Conservation (phyloP, 2,797 vertebrate species). For the Bryconaethiops microstoma region DNA sequence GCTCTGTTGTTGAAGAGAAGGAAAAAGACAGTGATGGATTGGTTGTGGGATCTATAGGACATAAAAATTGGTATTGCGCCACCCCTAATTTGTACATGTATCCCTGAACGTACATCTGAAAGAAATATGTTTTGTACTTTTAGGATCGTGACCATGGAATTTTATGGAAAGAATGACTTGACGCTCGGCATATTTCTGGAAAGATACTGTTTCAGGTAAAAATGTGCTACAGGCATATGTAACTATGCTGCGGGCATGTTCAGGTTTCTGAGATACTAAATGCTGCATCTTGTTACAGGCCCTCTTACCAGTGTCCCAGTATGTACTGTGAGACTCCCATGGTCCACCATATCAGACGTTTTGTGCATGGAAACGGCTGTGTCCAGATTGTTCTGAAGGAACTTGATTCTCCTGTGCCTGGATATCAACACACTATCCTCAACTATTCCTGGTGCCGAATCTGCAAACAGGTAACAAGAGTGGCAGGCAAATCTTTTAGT, state of each 20-base stretch:
- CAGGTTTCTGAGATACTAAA: neutral
- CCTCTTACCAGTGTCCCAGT: slow-evolving; percentile 96
- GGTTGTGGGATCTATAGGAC: no score
- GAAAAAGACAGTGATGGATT: no score
- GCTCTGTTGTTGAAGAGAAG: no score
- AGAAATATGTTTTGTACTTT: neutral
- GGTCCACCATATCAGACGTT: slow-evolving; percentile 96
- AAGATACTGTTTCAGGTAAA: slow-evolving; percentile 95
- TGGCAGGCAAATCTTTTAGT: neutral
- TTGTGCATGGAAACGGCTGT: slow-evolving; percentile 95
- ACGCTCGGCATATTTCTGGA: slow-evolving; percentile 96
- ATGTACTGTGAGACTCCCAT: slow-evolving; percentile 97
- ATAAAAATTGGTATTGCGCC: no score
- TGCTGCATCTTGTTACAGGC: slow-evolving; percentile 69
- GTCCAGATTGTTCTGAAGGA: slow-evolving; percentile 98
- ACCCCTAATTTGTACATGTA: neutral
- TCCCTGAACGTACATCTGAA: neutral
- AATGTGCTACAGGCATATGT: neutral
- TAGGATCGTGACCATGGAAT: slow-evolving; percentile 99
- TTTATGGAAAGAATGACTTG: slow-evolving; percentile 98
- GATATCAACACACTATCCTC: slow-evolving; percentile 98
- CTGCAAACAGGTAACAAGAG: slow-evolving; percentile 89
- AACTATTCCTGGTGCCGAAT: slow-evolving; percentile 98
- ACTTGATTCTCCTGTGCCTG: slow-evolving; percentile 95
- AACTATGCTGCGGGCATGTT: neutral